Percentiles rank a stretch among this genome's conserved stretches.
Conservation (phyloP, 1,140 invertebrate genomes). For the Sogatella furcifera region DNA sequence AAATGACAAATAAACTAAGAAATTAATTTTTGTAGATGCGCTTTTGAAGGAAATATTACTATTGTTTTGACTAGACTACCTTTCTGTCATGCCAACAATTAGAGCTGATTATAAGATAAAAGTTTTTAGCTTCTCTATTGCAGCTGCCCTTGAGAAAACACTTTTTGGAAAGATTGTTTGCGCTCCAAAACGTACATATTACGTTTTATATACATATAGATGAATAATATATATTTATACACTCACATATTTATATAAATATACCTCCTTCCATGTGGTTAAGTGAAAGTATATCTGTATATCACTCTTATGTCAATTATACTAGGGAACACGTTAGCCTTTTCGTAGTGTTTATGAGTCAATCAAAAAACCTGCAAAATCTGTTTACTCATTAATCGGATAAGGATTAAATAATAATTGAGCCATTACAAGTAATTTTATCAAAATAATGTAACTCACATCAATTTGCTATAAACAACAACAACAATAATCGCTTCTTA, state of each 20-base stretch:
- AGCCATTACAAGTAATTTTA: conserved; percentile 8
- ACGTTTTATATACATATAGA: too few relatives aligned
- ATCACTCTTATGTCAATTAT: conserved; percentile 21
- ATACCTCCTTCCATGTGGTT: conserved; percentile 1
- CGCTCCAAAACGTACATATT: too few relatives aligned
- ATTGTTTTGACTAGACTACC: too few relatives aligned
- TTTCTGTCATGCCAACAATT: too few relatives aligned
- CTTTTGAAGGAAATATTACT: too few relatives aligned
- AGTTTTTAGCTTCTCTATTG: too few relatives aligned
- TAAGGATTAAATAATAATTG: not conserved
- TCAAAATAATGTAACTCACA: not conserved
- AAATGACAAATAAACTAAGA: too few relatives aligned
- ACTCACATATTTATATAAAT: not conserved
- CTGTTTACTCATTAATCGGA: conserved; percentile 2
- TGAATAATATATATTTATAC: not conserved
- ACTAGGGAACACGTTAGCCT: conserved; percentile 17
- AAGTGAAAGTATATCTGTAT: not conserved
- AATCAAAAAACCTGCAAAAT: not conserved
- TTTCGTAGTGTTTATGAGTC: not conserved
- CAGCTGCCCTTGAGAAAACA: too few relatives aligned
- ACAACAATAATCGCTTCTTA: not conserved
- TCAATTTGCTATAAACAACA: not conserved
- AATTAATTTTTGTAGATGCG: too few relatives aligned
- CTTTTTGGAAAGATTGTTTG: too few relatives aligned
- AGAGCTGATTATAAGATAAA: too few relatives aligned